Conservation (phyloP, 2,888 invertebrate genomes). For the Sericinus montela region DNA sequence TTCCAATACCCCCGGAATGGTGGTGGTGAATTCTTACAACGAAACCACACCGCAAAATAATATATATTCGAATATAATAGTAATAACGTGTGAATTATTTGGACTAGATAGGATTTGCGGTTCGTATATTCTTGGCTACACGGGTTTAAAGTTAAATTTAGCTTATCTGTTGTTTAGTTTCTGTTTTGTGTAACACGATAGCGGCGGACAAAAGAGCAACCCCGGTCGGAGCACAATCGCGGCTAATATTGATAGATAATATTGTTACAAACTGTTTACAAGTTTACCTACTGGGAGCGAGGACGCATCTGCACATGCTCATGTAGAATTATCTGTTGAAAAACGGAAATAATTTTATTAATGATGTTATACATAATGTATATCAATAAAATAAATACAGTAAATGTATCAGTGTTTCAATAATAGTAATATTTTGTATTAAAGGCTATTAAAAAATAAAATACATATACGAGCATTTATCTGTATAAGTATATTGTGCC, state of each 20-base stretch:
- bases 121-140: not conserved
- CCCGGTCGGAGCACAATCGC: conserved; percentile 46
- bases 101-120: not conserved
- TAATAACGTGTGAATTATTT: conserved; percentile 3
- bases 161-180: conserved; percentile 3
- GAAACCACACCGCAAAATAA: too few species aligned
- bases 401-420: too few species aligned
- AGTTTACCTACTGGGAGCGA: conserved; percentile 23
- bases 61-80: too few species aligned
- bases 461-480: too few species aligned
- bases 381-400: too few species aligned
- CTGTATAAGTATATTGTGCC: too few species aligned
- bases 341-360: conserved; percentile 13
- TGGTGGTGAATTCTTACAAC: too few species aligned
- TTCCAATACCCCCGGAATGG: too few species aligned
- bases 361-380: not conserved
- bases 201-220: conserved; percentile 44
- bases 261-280: conserved; percentile 57
- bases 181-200: conserved; percentile 34
- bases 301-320: conserved; percentile 29
- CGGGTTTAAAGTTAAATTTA: conserved; percentile 19
- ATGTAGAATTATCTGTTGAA: conserved; percentile 8
- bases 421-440: too few species aligned
- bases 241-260: conserved; percentile 71
- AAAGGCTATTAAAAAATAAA: too few species aligned